phyloP scores from a whole-genome alignment of 2,113 vertebrate species.

The Blennius ocellaris region DNA sequence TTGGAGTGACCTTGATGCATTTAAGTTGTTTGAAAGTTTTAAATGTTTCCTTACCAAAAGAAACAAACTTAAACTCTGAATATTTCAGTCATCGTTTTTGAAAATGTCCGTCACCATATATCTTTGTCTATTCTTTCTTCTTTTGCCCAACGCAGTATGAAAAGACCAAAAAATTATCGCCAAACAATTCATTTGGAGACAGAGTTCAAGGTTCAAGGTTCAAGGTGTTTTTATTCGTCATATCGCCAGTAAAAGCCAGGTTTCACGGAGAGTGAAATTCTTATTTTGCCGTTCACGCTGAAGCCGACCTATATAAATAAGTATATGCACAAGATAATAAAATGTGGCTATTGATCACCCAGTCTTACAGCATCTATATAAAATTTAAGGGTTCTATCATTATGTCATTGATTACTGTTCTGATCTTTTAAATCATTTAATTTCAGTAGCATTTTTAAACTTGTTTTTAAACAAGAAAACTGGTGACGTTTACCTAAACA shows the following conservation, averaged over 20 bases:
- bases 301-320: too few species aligned
- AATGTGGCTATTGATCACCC: slow-evolving; percentile 41
- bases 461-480: slow-evolving; percentile 1
- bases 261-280: too few species aligned
- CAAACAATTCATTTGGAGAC: slow-evolving; percentile 49
- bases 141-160: neutral
- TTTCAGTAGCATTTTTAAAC: slow-evolving; percentile 32
- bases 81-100: neutral
- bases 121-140: slow-evolving; percentile 2
- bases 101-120: neutral
- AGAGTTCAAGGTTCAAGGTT: too few species aligned
- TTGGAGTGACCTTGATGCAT: too few species aligned
- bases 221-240: too few species aligned
- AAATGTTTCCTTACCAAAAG: neutral
- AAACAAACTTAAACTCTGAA: too few species aligned
- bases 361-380: slow-evolving; percentile 33
- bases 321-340: too few species aligned
- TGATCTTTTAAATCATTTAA: slow-evolving; percentile 41
- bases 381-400: slow-evolving; percentile 36
- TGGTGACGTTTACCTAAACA: slow-evolving; percentile 18
- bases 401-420: slow-evolving; percentile 40
- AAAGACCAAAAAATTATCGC: slow-evolving; percentile 11
- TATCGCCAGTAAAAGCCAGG: too few species aligned
- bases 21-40: neutral
- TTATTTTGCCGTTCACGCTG: too few species aligned